Conservation (phyloP, 1,140 invertebrate species). For the Tetraneura akinire region DNA sequence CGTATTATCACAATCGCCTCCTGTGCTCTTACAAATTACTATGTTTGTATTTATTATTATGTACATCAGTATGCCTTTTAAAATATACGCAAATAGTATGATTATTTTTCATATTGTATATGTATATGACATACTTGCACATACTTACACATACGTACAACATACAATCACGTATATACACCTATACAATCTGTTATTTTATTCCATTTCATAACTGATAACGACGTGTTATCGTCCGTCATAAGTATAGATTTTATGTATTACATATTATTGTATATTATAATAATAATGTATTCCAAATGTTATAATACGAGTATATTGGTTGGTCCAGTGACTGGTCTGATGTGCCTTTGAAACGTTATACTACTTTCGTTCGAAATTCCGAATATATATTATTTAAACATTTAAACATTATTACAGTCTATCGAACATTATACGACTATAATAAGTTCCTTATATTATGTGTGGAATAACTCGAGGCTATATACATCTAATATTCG, state of each 20-base stretch:
- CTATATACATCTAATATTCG: slow-evolving; percentile 42
- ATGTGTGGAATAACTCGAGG: background rate
- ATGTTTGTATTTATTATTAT: background rate
- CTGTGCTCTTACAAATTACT: too few relatives aligned
- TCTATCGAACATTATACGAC: slow-evolving; percentile 32
- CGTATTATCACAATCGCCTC: too few relatives aligned
- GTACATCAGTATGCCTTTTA: background rate
- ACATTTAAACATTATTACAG: too few relatives aligned
- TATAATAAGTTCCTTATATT: slow-evolving; percentile 15
- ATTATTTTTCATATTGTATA: background rate
- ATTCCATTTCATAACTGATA: background rate
- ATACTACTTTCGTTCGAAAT: slow-evolving; percentile 26
- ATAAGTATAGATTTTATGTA: background rate
- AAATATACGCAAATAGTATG: background rate
- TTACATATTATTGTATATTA: too few relatives aligned
- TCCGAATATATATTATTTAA: too few relatives aligned
- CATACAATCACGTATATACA: too few relatives aligned
- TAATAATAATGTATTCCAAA: slow-evolving; percentile 13
- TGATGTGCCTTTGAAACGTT: slow-evolving; percentile 42
- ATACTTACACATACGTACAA: background rate
- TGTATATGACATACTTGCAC: background rate
- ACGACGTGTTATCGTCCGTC: background rate
- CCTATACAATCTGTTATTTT: background rate
- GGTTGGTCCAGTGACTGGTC: too few relatives aligned
- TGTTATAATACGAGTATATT: too few relatives aligned